phyloP scores from a whole-genome alignment of 2,113 vertebrate species.

The Neopipo cinnamomea region DNA sequence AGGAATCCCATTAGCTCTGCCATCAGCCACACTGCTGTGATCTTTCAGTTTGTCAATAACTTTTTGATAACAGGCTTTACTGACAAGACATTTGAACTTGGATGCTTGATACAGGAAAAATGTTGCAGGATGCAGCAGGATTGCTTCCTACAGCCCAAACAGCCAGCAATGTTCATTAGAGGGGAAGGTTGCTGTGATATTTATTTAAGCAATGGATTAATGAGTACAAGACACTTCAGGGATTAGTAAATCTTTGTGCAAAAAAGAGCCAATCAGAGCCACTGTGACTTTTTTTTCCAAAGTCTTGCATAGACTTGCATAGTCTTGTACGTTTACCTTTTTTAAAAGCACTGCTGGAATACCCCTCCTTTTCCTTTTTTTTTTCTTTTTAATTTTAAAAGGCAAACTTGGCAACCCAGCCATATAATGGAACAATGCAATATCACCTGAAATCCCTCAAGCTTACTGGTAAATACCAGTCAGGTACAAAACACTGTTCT shows the following conservation, averaged over 20 bases:
- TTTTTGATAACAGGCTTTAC: slow-evolving; percentile 14
- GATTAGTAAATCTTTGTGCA: neutral
- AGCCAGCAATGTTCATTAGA: neutral
- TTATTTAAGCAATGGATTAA: neutral
- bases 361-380: neutral
- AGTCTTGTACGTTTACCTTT: neutral
- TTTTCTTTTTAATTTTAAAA: neutral
- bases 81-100: neutral
- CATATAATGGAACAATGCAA: neutral
- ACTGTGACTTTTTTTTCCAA: neutral
- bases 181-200: neutral
- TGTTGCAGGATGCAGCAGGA: neutral
- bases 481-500: neutral
- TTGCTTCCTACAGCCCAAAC: neutral
- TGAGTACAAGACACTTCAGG: neutral
- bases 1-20: neutral
- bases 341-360: neutral
- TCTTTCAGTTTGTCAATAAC: slow-evolving; percentile 33
- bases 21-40: neutral
- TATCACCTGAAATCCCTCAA: neutral
- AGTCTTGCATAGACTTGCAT: neutral
- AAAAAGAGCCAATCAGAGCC: neutral
- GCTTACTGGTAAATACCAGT: neutral
- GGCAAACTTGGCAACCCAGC: neutral
- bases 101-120: neutral